These are phyloP conservation scores for Aegypius monachus DNA, from an alignment of 2,113 vertebrate genomes.

Conservation along the genomic window DNA sequence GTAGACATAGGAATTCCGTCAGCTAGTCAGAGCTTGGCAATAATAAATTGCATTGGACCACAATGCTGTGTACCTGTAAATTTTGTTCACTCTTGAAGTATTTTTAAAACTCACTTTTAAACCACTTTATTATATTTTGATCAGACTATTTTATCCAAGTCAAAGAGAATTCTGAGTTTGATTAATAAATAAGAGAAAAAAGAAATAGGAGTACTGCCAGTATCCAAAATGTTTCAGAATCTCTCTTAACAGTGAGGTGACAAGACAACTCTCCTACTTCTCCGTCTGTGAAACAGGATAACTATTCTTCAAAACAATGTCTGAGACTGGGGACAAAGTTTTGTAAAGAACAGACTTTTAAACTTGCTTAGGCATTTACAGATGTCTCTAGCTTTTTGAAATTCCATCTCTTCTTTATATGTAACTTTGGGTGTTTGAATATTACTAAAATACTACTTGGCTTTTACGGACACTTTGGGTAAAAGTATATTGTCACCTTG, in stretches of 20 bases:
- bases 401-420: background rate
- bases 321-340: background rate
- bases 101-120: background rate
- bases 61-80: background rate
- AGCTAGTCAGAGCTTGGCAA: background rate
- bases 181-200: background rate
- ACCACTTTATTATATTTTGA: background rate
- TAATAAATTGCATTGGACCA: background rate
- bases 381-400: background rate
- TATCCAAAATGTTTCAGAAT: background rate
- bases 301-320: background rate
- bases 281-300: background rate
- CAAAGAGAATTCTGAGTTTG: background rate
- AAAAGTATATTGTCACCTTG: background rate
- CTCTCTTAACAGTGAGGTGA: background rate
- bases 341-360: background rate
- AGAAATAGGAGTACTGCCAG: background rate
- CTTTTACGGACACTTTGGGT: background rate
- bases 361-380: background rate
- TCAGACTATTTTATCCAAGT: background rate
- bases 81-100: background rate
- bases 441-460: background rate
- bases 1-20: background rate
- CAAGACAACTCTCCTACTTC: background rate
- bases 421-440: background rate